phyloP scores from a whole-genome alignment of 2,888 invertebrate genomes.

The Epistrophella euchroma region DNA sequence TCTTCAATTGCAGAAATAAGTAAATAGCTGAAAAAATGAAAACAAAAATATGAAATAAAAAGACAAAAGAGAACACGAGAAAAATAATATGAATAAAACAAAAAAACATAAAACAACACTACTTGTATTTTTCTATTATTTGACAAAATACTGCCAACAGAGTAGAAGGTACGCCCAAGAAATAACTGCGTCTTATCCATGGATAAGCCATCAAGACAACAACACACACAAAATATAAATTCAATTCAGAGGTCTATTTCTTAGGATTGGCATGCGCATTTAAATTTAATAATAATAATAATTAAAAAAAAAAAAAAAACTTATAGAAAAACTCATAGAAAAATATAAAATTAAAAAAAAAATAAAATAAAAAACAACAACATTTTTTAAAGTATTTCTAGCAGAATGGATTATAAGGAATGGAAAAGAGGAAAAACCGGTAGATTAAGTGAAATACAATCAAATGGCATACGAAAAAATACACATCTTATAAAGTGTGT shows the following conservation, averaged over 20 bases:
- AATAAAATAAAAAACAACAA: constrained; percentile 20
- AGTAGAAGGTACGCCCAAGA: constrained; percentile 40
- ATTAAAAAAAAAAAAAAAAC: constrained; percentile 23
- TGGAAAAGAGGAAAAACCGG: constrained; percentile 75
- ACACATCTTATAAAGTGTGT: constrained; percentile 11
- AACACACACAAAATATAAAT: constrained; percentile 23
- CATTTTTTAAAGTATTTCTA: constrained; percentile 61
- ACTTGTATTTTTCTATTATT: constrained; percentile 30
- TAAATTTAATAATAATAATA: constrained; percentile 61
- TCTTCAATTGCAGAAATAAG: constrained; percentile 31
- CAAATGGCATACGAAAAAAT: constrained; percentile 27
- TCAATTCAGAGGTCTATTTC: constrained; percentile 49
- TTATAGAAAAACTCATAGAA: constrained; percentile 23
- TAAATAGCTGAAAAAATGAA: constrained; percentile 33
- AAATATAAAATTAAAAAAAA: constrained; percentile 8
- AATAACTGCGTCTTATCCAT: constrained; percentile 37
- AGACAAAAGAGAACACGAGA: constrained; percentile 31
- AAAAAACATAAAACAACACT: neutral
- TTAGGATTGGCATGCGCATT: constrained; percentile 73
- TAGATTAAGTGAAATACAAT: constrained; percentile 62
- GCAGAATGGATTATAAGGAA: constrained; percentile 51
- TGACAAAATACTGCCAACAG: constrained; percentile 41
- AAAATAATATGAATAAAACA: neutral
- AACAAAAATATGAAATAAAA: constrained; percentile 36
- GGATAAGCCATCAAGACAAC: constrained; percentile 9